Evolutionary conservation across 2,888 invertebrate genomes (phyloP).

Genomic region (Tachina fera): DNA sequence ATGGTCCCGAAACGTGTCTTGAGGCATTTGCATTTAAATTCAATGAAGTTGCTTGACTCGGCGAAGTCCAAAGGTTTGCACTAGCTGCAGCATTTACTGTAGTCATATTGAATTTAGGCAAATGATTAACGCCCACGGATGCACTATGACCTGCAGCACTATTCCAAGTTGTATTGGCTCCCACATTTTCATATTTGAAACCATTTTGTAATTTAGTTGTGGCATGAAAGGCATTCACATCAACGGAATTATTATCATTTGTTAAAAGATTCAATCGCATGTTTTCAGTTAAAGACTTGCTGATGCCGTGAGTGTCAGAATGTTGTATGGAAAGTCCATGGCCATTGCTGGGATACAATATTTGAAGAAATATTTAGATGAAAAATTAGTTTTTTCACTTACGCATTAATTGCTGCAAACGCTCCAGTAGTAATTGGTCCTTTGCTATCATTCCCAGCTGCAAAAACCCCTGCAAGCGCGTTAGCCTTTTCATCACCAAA

Average conservation of each 20-base stretch:
- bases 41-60: slow-evolving; percentile 75
- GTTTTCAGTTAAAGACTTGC: slow-evolving; percentile 72
- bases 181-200: slow-evolving; percentile 76
- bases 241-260: slow-evolving; percentile 71
- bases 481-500: slow-evolving; percentile 74
- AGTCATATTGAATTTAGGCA: slow-evolving; percentile 77
- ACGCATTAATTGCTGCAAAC: slow-evolving; percentile 76
- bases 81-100: slow-evolving; percentile 74
- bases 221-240: slow-evolving; percentile 76
- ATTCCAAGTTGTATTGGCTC: slow-evolving; percentile 75
- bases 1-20: slow-evolving; percentile 75
- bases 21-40: slow-evolving; percentile 76
- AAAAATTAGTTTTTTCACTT: slow-evolving; percentile 64
- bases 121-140: slow-evolving; percentile 74
- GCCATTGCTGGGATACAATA: slow-evolving; percentile 74
- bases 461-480: slow-evolving; percentile 76
- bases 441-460: slow-evolving; percentile 72
- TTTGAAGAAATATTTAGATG: neutral
- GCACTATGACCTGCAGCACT: slow-evolving; percentile 75
- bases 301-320: slow-evolving; percentile 74
- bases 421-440: slow-evolving; percentile 77
- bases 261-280: slow-evolving; percentile 75
- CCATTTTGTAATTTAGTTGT: slow-evolving; percentile 74
- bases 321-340: slow-evolving; percentile 76
- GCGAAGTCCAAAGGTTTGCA: slow-evolving; percentile 77